These are phyloP conservation scores for Brachyopa scutellaris DNA, from an alignment of 2,888 invertebrate genomes.

Conservation along the genomic window DNA sequence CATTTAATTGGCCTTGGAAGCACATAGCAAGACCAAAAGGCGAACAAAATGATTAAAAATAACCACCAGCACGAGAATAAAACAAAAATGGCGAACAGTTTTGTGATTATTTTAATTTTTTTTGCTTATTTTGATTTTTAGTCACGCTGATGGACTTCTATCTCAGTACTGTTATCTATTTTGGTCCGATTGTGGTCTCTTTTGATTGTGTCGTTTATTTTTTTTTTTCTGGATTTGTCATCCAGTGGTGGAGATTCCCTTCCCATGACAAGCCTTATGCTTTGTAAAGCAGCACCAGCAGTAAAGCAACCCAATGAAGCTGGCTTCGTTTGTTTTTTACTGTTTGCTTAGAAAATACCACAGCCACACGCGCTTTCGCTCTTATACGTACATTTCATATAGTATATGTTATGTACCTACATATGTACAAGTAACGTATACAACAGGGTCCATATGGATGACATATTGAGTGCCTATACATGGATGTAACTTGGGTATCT, in stretches of 20 bases:
- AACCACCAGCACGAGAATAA: conserved; percentile 10
- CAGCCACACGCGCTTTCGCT: conserved; percentile 26
- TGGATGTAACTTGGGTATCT: neutral
- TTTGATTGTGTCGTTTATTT: conserved; percentile 4
- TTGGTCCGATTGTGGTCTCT: conserved; percentile 28
- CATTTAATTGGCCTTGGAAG: conserved; percentile 70
- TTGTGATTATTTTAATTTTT: conserved; percentile 9
- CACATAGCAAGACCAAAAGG: conserved; percentile 25
- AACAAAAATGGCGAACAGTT: conserved; percentile 52
- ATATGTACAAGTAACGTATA: neutral
- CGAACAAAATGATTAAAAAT: conserved; percentile 34
- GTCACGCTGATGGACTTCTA: conserved; percentile 45
- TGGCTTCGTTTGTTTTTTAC: neutral
- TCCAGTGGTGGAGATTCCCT: conserved; percentile 12
- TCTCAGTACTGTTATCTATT: conserved; percentile 51
- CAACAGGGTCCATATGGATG: conserved; percentile 15
- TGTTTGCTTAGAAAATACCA: conserved; percentile 6
- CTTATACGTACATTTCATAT: neutral
- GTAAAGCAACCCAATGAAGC: conserved; percentile 1
- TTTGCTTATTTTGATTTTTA: conserved; percentile 7
- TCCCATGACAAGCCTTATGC: neutral
- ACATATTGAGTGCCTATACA: neutral
- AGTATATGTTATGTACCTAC: neutral
- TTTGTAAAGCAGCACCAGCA: neutral
- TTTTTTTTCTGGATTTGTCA: conserved; percentile 16